These are phyloP conservation scores for Lordiphosa stackelbergi DNA, from an alignment of 1,140 invertebrate genomes.

Conservation along the genomic window DNA sequence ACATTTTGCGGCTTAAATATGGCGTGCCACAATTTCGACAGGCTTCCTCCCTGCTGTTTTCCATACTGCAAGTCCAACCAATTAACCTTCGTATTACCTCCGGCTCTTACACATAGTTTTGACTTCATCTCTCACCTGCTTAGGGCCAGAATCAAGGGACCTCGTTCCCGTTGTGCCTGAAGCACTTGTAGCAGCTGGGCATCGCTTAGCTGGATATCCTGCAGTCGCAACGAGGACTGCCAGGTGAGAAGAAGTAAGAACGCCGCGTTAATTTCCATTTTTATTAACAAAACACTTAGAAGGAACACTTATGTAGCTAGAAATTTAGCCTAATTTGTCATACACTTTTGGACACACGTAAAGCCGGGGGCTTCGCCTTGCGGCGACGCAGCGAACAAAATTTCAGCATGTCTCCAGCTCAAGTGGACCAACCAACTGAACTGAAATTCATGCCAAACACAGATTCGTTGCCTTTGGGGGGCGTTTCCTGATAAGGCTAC, in stretches of 20 bases:
- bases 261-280: slow-evolving; percentile 31
- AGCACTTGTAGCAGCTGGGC: slow-evolving; percentile 56
- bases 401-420: slow-evolving; percentile 50
- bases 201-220: slow-evolving; percentile 53
- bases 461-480: not conserved
- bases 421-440: slow-evolving; percentile 22
- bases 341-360: slow-evolving; percentile 67
- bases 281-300: slow-evolving; percentile 53
- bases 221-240: slow-evolving; percentile 59
- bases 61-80: slow-evolving; percentile 33
- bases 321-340: slow-evolving; percentile 37
- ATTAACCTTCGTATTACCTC: slow-evolving; percentile 3
- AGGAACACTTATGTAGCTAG: slow-evolving; percentile 20
- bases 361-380: slow-evolving; percentile 18
- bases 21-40: slow-evolving; percentile 60
- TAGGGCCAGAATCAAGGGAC: slow-evolving; percentile 64
- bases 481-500: slow-evolving; percentile 29
- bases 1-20: slow-evolving; percentile 29
- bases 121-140: slow-evolving; percentile 58
- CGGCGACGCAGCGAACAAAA: slow-evolving; percentile 58
- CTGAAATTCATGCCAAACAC: slow-evolving; percentile 7
- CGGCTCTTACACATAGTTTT: not conserved
- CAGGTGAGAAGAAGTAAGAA: slow-evolving; percentile 7
- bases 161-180: slow-evolving; percentile 54
- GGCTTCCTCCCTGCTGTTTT: slow-evolving; percentile 7